Evolutionary conservation across 2,888 invertebrate species (phyloP).

Genomic region (Scelioninae gen. 1): DNA sequence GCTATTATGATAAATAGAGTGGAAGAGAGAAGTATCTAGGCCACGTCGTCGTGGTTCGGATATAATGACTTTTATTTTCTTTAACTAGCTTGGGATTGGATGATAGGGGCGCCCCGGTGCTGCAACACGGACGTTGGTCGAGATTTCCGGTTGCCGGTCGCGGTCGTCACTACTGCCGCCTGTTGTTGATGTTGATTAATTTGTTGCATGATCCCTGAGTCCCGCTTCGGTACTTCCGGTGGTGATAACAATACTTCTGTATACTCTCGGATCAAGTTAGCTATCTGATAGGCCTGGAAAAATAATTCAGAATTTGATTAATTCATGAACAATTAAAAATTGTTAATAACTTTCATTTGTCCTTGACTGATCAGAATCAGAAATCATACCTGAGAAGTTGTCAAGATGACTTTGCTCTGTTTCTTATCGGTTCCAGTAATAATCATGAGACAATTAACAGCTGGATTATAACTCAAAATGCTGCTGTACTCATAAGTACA

Average conservation of each 20-base stretch:
- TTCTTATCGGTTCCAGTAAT: slow-evolving; percentile 95
- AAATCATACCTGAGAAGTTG: slow-evolving; percentile 91
- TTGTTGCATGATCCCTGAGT: slow-evolving; percentile 79
- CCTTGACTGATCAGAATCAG: not conserved
- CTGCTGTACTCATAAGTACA: slow-evolving; percentile 96
- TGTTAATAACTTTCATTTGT: too few relatives aligned
- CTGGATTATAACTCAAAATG: slow-evolving; percentile 95
- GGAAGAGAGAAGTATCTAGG: slow-evolving; percentile 80
- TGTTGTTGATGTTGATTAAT: slow-evolving; percentile 78
- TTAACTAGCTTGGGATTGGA: slow-evolving; percentile 87
- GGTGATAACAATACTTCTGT: slow-evolving; percentile 87
- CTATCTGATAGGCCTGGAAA: slow-evolving; percentile 94
- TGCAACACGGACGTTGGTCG: slow-evolving; percentile 86
- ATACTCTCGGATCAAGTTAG: slow-evolving; percentile 95
- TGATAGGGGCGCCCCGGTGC: slow-evolving; percentile 86
- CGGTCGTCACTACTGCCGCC: slow-evolving; percentile 71
- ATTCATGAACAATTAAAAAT: too few relatives aligned
- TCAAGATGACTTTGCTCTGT: slow-evolving; percentile 96
- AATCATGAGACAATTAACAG: slow-evolving; percentile 95
- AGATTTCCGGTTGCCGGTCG: slow-evolving; percentile 79
- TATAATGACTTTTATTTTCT: slow-evolving; percentile 68
- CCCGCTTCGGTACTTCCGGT: slow-evolving; percentile 81
- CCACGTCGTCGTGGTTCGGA: slow-evolving; percentile 70
- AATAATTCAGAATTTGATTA: not conserved
- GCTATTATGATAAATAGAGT: slow-evolving; percentile 79